These are phyloP conservation scores for Ornithorhynchus anatinus DNA, from an alignment of 2,113 vertebrate genomes.

Conservation along the genomic window DNA sequence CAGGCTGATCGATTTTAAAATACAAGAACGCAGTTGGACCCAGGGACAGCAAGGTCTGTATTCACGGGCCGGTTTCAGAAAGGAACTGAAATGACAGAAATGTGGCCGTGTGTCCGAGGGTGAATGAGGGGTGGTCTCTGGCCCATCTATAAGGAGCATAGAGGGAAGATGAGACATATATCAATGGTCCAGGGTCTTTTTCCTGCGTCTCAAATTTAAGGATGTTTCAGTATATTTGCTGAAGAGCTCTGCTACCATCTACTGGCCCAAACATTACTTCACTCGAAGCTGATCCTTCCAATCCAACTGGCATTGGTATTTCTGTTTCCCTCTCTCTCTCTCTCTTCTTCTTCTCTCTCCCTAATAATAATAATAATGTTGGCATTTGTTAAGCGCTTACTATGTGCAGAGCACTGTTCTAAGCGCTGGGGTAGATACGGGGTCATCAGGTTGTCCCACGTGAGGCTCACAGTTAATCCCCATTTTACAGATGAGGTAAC, in stretches of 20 bases:
- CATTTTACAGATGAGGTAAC: too few species aligned
- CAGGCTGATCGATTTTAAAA: not conserved
- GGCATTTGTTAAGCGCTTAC: too few species aligned
- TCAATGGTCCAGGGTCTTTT: not conserved
- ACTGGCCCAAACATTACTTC: slow-evolving; percentile 15
- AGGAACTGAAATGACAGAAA: not conserved
- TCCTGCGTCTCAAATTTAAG: not conserved
- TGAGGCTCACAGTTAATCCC: too few species aligned
- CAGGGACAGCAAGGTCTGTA: not conserved
- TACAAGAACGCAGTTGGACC: not conserved
- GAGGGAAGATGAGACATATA: not conserved
- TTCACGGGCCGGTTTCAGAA: not conserved
- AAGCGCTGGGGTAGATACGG: too few species aligned
- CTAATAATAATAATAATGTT: too few species aligned
- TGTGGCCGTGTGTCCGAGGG: not conserved
- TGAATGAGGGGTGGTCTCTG: not conserved
- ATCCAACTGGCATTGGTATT: not conserved
- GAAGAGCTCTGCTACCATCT: slow-evolving; percentile 75
- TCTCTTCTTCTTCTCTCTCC: not conserved
- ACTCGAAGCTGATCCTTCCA: not conserved
- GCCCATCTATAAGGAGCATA: not conserved
- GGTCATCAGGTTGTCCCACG: too few species aligned
- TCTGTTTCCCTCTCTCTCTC: not conserved
- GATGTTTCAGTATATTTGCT: not conserved
- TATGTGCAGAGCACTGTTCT: too few species aligned